Conservation (phyloP, 2,888 invertebrate species). For the Melanostoma mellinum region DNA sequence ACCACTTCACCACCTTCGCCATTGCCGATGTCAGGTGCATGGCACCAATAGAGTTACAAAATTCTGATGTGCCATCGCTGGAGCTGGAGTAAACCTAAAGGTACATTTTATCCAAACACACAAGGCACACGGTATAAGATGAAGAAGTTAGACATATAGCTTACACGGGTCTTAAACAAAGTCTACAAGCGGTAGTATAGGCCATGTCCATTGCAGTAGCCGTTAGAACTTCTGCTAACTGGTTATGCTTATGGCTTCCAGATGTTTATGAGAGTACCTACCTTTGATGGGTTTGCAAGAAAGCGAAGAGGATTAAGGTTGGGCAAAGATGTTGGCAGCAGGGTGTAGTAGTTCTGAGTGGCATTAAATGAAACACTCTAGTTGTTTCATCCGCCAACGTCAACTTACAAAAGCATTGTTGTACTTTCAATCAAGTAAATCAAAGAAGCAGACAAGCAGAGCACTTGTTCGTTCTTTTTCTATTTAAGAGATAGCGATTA, state of each 20-base stretch:
- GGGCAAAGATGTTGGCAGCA: background rate
- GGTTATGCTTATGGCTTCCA: slow-evolving; percentile 31
- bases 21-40: slow-evolving; percentile 38
- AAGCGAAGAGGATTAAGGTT: background rate
- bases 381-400: too few species aligned
- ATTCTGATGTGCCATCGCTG: slow-evolving; percentile 9
- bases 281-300: slow-evolving; percentile 8
- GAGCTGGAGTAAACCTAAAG: background rate
- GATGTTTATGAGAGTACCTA: slow-evolving; percentile 19
- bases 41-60: slow-evolving; percentile 8
- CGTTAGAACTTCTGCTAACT: slow-evolving; percentile 10
- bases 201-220: slow-evolving; percentile 28
- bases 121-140: slow-evolving; percentile 9
- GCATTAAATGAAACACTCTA: too few species aligned
- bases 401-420: too few species aligned
- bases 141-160: slow-evolving; percentile 24
- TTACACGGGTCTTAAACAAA: slow-evolving; percentile 22
- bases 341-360: too few species aligned
- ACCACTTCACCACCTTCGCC: slow-evolving; percentile 16
- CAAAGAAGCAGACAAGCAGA: too few species aligned
- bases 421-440: too few species aligned
- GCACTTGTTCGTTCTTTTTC: too few species aligned
- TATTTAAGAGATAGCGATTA: too few species aligned
- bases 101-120: background rate
- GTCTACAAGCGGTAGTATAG: slow-evolving; percentile 17